Conservation (phyloP, 2,888 invertebrate species). For the Heliconius charithonia region DNA sequence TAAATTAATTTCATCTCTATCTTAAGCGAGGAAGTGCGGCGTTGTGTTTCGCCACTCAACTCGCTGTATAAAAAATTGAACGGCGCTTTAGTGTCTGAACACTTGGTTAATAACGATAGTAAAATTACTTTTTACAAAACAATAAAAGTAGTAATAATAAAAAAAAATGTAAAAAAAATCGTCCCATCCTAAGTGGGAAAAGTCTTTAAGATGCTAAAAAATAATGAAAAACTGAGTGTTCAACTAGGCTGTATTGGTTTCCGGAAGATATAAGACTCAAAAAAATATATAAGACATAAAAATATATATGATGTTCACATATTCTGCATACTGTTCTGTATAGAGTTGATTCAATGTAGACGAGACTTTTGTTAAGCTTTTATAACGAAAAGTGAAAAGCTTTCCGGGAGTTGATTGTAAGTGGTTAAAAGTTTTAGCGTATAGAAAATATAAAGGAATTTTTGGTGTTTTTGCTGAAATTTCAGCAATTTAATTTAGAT, state of each 20-base stretch:
- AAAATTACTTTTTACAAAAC: too few relatives aligned
- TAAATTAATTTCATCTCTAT: not conserved
- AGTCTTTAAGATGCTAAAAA: not conserved
- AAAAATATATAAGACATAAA: too few relatives aligned
- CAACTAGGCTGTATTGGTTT: too few relatives aligned
- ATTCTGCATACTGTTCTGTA: not conserved
- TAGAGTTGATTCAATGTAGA: not conserved
- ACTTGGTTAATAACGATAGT: not conserved
- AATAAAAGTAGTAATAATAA: too few relatives aligned
- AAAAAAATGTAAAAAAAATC: too few relatives aligned
- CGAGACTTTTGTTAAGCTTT: constrained; percentile 7
- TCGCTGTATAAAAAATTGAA: too few relatives aligned
- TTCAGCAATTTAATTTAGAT: not conserved
- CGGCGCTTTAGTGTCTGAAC: not conserved
- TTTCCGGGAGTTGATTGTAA: not conserved
- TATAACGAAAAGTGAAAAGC: not conserved
- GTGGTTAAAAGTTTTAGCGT: constrained; percentile 1
- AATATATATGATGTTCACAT: not conserved
- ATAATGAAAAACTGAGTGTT: too few relatives aligned
- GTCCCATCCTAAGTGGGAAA: not conserved
- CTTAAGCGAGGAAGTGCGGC: not conserved
- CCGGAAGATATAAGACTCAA: too few relatives aligned
- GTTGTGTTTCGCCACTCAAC: not conserved
- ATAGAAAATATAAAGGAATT: not conserved
- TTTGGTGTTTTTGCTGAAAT: not conserved